Conservation (phyloP, 92 coral and sea anemone genomes). For the Epizoanthus ramosus region DNA sequence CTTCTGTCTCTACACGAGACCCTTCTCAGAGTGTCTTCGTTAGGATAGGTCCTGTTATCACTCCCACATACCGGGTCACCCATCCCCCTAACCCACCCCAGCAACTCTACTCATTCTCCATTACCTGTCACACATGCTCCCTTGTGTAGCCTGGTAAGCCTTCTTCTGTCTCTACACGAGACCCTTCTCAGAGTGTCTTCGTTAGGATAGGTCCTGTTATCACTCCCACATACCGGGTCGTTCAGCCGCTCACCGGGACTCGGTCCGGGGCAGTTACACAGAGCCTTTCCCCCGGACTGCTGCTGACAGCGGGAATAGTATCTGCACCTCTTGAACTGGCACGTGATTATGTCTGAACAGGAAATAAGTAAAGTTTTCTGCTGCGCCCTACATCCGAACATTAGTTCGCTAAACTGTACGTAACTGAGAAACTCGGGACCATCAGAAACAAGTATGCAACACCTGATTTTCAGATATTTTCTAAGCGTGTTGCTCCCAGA, state of each 20-base stretch:
- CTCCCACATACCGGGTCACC: constrained; percentile 89
- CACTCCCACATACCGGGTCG: constrained; percentile 92
- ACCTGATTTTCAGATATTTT: too few relatives aligned
- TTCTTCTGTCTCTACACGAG: constrained; percentile 70
- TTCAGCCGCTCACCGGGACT: constrained; percentile 46
- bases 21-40: constrained; percentile 67
- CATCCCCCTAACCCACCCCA: not conserved
- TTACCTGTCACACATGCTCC: constrained; percentile 69
- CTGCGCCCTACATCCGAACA: too few relatives aligned
- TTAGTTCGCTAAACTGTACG: not conserved
- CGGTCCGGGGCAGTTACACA: constrained; percentile 71
- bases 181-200: constrained; percentile 64
- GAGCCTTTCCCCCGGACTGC: constrained; percentile 58
- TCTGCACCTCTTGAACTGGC: constrained; percentile 84
- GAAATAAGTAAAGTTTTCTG: not conserved
- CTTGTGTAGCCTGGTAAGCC: constrained; percentile 66
- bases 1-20: constrained; percentile 70
- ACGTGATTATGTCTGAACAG: constrained; percentile 69
- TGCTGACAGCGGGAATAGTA: constrained; percentile 74
- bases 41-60: constrained; percentile 80
- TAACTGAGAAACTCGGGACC: not conserved
- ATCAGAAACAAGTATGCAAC: not conserved
- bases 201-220: constrained; percentile 81
- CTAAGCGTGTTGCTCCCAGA: too few relatives aligned
- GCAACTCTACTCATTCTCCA: not conserved